These are phyloP conservation scores for Styela plicata DNA, from an alignment of 23 tunicate species.

Conservation along the genomic window DNA sequence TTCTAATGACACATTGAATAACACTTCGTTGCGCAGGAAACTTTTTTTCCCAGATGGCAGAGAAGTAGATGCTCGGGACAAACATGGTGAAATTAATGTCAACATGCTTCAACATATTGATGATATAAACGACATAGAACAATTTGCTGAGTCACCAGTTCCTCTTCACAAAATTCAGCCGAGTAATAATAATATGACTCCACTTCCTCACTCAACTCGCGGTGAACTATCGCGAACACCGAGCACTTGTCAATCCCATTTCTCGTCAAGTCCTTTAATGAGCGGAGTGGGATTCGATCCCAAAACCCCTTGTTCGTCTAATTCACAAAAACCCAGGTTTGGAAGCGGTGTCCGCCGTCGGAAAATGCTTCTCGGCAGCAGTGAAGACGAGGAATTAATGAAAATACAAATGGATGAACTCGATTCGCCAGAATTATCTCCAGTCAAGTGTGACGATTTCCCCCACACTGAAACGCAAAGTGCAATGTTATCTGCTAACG, in stretches of 20 bases:
- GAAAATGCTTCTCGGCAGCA: constrained; percentile 3
- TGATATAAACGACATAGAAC: constrained; percentile 6
- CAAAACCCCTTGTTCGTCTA: constrained; percentile 27
- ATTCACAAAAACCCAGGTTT: constrained; percentile 9
- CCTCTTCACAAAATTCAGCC: constrained; percentile 9
- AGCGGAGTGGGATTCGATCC: constrained; percentile 52
- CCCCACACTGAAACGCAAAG: not conserved
- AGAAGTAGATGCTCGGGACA: constrained; percentile 10
- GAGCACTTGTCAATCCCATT: constrained; percentile 63
- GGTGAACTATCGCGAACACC: constrained; percentile 26
- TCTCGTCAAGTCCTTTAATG: constrained; percentile 61
- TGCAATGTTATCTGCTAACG: not conserved
- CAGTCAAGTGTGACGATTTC: constrained; percentile 2
- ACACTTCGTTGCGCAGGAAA: constrained; percentile 69
- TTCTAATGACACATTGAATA: constrained; percentile 24
- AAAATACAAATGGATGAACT: not conserved
- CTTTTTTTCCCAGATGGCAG: constrained; percentile 55
- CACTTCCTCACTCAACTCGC: not conserved
- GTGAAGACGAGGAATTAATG: not conserved
- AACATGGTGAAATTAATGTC: constrained; percentile 16
- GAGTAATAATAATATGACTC: constrained; percentile 10
- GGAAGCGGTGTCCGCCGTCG: constrained; percentile 25
- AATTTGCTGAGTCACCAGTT: constrained; percentile 7
- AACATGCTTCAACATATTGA: constrained; percentile 27
- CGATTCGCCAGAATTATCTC: constrained; percentile 17